Evolutionary conservation across 1,140 invertebrate species (phyloP), one percentile per base, ranked within the genome.

Genomic region (Thereuonema tuberculata): DNA sequence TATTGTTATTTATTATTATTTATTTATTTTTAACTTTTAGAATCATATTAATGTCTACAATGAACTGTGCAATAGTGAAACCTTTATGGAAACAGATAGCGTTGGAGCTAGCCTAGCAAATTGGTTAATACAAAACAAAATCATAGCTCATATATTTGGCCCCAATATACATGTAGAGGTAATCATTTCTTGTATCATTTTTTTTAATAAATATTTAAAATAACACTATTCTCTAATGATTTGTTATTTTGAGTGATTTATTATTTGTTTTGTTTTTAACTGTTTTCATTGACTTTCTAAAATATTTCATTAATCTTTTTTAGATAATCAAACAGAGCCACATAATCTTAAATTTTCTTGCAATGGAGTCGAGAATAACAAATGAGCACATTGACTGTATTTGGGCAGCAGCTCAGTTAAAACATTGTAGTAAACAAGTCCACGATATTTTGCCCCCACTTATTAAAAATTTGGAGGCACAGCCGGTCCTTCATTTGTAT

Each of bases 111-210:
- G 84, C 60, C 77, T 96, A 55, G 87, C 87, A 0, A 80, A 85
- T 59, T 96, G 92, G 92, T 73, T 97, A 3, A 84, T 89, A 0
- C 83, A 85, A 52, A 89, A 93, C 71, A 88, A 91, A 70, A 92
- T 97, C 55, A 88, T 96, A 65, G 86, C 91, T 67, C 90, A 95
- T 69, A 84, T 96, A 43, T 97, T 95, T 78, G 92, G 92, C 37
- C 93, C 92, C 49, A 96, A 96, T 79, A 77, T 95, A 57, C 93
- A 96, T 76, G 90, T 94, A 29, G 92, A 95, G 78, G 84, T 89
- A 72, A 75, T 23, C n/a, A 26, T 47, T 12, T 2, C 21, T 48
- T 31, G 15, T 50, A 49, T 58, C 23, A 24, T 50, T 43, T n/a
- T 9, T n/a, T 12, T 43, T 43, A n/a, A n/a, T n/a, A n/a, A n/a